phyloP scores from a whole-genome alignment of 2,888 invertebrate species.

The Phragmatobia fuliginosa region DNA sequence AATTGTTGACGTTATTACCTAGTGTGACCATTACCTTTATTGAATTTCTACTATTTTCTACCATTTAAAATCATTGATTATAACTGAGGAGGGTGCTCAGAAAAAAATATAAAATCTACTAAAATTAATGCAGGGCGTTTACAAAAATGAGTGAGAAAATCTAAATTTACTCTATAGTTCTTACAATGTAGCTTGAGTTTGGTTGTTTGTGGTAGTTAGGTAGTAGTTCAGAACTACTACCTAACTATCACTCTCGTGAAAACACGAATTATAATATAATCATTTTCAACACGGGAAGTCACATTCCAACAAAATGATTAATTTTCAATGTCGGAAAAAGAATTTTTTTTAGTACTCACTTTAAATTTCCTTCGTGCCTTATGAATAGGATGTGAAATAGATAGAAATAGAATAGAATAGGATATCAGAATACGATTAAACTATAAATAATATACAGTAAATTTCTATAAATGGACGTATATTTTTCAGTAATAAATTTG shows the following conservation, averaged over 20 bases:
- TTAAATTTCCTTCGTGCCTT: too few relatives aligned
- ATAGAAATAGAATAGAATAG: too few relatives aligned
- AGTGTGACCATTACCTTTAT: background rate
- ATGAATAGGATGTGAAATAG: background rate
- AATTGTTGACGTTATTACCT: conserved; percentile 2
- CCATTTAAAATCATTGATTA: too few relatives aligned
- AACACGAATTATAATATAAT: background rate
- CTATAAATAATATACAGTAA: too few relatives aligned
- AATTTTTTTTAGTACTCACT: background rate
- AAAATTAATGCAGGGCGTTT: background rate
- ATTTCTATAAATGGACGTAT: too few relatives aligned
- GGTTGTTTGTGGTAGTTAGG: background rate
- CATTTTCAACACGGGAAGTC: background rate
- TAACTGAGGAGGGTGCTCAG: background rate
- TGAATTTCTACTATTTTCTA: background rate
- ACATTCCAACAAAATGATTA: background rate
- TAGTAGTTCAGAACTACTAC: too few relatives aligned
- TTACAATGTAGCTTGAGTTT: background rate
- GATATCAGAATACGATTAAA: too few relatives aligned
- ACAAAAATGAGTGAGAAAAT: too few relatives aligned
- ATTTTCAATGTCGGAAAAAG: background rate
- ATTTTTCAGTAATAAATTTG: too few relatives aligned
- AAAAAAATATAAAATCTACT: background rate
- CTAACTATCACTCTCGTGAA: background rate
- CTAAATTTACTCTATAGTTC: too few relatives aligned